phyloP scores from a whole-genome alignment of 2,888 invertebrate species.

The Synergus umbraculus region DNA sequence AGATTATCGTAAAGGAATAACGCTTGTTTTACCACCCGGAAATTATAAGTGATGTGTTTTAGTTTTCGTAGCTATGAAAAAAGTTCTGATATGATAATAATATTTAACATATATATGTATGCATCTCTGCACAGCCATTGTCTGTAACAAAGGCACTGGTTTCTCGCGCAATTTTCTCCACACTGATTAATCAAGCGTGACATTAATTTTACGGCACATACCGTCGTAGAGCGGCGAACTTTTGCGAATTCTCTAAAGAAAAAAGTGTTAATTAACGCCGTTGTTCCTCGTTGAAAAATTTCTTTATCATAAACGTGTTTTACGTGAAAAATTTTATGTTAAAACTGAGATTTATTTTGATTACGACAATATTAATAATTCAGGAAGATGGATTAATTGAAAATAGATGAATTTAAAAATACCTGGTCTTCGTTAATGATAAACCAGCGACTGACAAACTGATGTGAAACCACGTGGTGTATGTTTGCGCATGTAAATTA shows the following conservation, averaged over 20 bases:
- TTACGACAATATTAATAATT: background rate
- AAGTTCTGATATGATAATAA: too few species aligned
- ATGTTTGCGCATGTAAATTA: background rate
- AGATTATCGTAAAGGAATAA: background rate
- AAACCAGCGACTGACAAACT: background rate
- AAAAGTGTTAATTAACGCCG: constrained; percentile 6
- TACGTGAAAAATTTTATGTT: too few species aligned
- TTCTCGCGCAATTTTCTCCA: background rate
- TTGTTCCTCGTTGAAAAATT: too few species aligned
- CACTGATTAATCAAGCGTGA: background rate
- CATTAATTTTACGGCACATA: background rate
- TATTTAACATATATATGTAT: too few species aligned
- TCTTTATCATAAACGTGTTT: too few species aligned
- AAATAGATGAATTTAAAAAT: background rate
- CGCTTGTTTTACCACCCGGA: background rate
- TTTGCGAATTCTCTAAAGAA: background rate
- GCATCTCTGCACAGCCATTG: too few species aligned
- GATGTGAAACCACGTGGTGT: background rate
- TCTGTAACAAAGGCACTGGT: too few species aligned
- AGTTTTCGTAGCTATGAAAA: too few species aligned
- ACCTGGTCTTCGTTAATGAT: background rate
- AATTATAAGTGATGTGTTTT: too few species aligned
- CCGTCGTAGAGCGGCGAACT: background rate
- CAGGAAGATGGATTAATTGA: background rate
- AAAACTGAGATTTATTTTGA: too few species aligned